Base-by-base conservation (phyloP, 1,140 invertebrate species). In the Lordiphosa stackelbergi region DNA sequence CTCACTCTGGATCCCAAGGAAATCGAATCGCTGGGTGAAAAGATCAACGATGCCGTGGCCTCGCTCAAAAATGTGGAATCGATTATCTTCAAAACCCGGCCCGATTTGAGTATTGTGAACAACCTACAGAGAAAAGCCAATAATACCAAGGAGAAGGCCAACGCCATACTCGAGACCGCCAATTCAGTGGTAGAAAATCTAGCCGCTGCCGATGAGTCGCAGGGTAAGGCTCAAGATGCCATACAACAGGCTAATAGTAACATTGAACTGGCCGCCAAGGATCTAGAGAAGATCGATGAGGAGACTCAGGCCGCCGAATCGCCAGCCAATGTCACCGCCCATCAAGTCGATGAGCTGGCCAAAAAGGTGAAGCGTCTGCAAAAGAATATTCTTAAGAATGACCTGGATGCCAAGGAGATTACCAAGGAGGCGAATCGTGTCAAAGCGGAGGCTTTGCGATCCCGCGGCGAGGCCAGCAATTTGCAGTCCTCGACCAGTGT, bases 21-120 rank as follows among this genome's bases (percentile, higher is more conserved):
- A 89, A 98, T 99, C 54, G 92, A 91, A 42, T 90, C 93, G 19
- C 85, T 98, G 38, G 95, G 96, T 2, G 89, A 92, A 36, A 90
- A 94, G 70, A 98, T 99, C 49, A 95, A 96, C 78, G 89, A 92
- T 11, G 96, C 96, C 5, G 94, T 98, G 5, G 91, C 92, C 3
- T 94, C 94, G 6, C 88, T 98, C 4, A 96, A 94, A 28, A 92
- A 98, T 85, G 97, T 97, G 54, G 95, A 98, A 73, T 90, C 91
- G 57, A 98, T 98, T 72, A 92, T 98, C 36, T 89, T 90, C 16
- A 96, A 94, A 43, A 98, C 97, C 0, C 91, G 91, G 47, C 91
- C 92, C 28, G 95, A 97, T 88, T 88, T 97, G 42, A 88, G 90
- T 19, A 88, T 89, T 64, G 96, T 96, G 0, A 91, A 94, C 69